phyloP scores from a whole-genome alignment of 2,797 vertebrate species.

The Ctenopoma kingsleyae region DNA sequence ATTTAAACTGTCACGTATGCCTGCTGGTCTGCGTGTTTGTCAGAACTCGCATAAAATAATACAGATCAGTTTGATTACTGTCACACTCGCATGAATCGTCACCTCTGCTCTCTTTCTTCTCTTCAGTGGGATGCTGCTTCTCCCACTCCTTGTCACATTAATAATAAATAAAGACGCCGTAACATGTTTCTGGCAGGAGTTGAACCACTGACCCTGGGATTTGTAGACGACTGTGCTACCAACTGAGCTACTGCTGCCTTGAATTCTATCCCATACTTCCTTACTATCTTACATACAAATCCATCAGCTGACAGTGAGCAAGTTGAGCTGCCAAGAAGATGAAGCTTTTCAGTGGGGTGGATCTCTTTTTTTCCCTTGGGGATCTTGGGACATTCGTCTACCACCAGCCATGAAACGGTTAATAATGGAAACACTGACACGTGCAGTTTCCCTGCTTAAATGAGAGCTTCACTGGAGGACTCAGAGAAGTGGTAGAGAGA shows the following conservation, averaged over 20 bases:
- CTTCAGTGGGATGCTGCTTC: conserved; percentile 31
- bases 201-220: no score
- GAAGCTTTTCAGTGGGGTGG: conserved; percentile 31
- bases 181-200: no score
- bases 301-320: conserved; percentile 4
- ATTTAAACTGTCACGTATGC: conserved; percentile 19
- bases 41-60: conserved; percentile 35
- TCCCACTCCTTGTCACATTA: conserved; percentile 8
- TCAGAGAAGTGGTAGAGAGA: conserved; percentile 19
- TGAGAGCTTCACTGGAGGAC: conserved; percentile 17
- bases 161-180: no score
- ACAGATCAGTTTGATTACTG: conserved; percentile 30
- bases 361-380: conserved; percentile 11
- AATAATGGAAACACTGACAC: conserved; percentile 13
- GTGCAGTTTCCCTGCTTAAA: conserved; percentile 5
- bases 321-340: conserved; percentile 14
- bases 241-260: no score
- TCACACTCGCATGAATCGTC: conserved; percentile 26
- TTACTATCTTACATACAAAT: conserved; percentile 17
- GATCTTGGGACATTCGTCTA: conserved; percentile 38
- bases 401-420: conserved; percentile 29
- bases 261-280: neutral
- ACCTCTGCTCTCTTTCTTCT: conserved; percentile 10
- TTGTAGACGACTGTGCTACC: no score
- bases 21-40: conserved; percentile 22